A percentile compares a stretch with the other conserved stretches of the same genome.
These are phyloP conservation scores for Chironomus tentans DNA, from an alignment of 2,888 invertebrate genomes.

Conservation along the genomic window DNA sequence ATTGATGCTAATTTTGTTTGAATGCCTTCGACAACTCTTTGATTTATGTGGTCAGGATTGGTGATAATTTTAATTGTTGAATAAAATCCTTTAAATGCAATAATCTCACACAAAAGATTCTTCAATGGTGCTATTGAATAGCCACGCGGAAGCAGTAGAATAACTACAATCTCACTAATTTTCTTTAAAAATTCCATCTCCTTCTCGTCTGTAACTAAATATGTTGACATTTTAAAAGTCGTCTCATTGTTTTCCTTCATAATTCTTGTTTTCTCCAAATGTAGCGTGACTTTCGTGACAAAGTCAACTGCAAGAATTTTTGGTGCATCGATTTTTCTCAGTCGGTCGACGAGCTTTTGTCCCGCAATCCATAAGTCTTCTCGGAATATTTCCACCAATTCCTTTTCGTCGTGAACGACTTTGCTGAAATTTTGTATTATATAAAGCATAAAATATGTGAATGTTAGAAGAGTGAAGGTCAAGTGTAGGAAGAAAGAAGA, in stretches of 20 bases:
- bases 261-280: slow-evolving; percentile 76
- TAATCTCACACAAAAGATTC: slow-evolving; percentile 70
- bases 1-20: slow-evolving; percentile 70
- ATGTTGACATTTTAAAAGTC: slow-evolving; percentile 51
- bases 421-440: slow-evolving; percentile 43
- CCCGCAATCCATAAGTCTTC: slow-evolving; percentile 78
- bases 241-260: slow-evolving; percentile 49
- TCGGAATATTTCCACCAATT: slow-evolving; percentile 55
- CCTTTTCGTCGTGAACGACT: slow-evolving; percentile 57
- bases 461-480: no score
- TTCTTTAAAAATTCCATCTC: slow-evolving; percentile 74
- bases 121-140: slow-evolving; percentile 71
- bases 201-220: slow-evolving; percentile 60
- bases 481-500: background rate
- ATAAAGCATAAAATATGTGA: background rate
- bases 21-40: slow-evolving; percentile 73
- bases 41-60: slow-evolving; percentile 86
- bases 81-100: slow-evolving; percentile 68
- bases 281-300: slow-evolving; percentile 68
- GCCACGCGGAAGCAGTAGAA: slow-evolving; percentile 70
- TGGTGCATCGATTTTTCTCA: slow-evolving; percentile 67
- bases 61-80: slow-evolving; percentile 75
- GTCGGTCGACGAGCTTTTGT: slow-evolving; percentile 62
- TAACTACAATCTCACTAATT: slow-evolving; percentile 72
- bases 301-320: slow-evolving; percentile 75